Conservation (phyloP, 37 sponge, comb jelly and placozoan genomes). For the Agelas oroides region DNA sequence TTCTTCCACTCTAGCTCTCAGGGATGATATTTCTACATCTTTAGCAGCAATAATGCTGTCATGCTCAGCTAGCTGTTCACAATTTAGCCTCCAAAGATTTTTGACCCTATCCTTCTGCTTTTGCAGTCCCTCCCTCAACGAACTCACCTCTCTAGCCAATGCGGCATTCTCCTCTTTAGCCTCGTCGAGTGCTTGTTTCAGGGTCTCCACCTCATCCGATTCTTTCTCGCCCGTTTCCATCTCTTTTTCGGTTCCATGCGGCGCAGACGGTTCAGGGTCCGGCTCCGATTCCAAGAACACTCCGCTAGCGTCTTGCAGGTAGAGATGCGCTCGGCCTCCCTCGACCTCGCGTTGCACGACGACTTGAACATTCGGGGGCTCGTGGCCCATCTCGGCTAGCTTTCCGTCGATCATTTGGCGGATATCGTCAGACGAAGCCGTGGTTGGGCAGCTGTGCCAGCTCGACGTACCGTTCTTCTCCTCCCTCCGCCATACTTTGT, state of each 20-base stretch:
- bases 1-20: neutral
- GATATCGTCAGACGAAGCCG: neutral
- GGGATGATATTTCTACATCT: neutral
- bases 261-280: neutral
- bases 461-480: neutral
- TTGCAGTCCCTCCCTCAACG: neutral
- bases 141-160: neutral
- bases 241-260: neutral
- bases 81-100: too few relatives aligned
- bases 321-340: neutral
- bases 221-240: neutral
- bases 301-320: conserved; percentile 30
- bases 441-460: neutral
- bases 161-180: neutral
- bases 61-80: neutral
- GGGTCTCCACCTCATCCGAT: neutral
- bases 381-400: conserved; percentile 9
- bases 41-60: neutral
- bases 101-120: neutral
- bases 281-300: conserved; percentile 15
- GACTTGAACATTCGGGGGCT: conserved; percentile 13
- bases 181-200: neutral
- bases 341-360: conserved; percentile 3
- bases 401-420: conserved; percentile 35
- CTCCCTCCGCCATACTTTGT: neutral